Percentiles rank a stretch among this genome's conserved stretches.
These are phyloP conservation scores for Psittacara wagleri DNA, from an alignment of 2,113 vertebrate species.

Conservation along the genomic window DNA sequence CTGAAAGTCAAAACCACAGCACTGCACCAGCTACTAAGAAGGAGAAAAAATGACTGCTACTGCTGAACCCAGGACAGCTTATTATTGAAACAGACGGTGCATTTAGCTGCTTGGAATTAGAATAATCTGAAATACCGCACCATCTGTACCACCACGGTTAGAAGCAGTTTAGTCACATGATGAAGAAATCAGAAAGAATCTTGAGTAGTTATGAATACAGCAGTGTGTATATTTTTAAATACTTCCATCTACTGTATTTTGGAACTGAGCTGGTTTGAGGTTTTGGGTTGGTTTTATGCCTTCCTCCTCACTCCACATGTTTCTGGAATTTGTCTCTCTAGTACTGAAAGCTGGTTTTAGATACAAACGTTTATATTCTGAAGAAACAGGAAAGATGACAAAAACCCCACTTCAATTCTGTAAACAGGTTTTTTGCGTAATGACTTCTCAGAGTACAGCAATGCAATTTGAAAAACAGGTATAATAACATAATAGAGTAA, in stretches of 20 bases:
- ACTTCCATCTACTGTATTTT: neutral
- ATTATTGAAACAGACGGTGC: constrained; percentile 24
- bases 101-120: constrained; percentile 43
- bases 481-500: neutral
- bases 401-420: neutral
- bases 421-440: neutral
- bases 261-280: neutral
- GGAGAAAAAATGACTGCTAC: no score
- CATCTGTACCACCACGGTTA: constrained; percentile 21
- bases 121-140: constrained; percentile 46
- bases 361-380: neutral
- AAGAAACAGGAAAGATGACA: neutral
- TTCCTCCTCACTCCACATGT: neutral
- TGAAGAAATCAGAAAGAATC: constrained; percentile 43
- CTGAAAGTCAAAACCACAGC: no score
- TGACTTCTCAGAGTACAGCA: neutral
- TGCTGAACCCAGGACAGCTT: neutral
- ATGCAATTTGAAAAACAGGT: neutral
- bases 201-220: neutral
- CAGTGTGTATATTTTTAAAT: neutral
- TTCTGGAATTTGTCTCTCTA: neutral
- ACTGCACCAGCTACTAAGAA: no score
- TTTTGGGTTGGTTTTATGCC: neutral
- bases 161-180: constrained; percentile 16
- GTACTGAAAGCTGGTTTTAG: neutral